phyloP scores from a whole-genome alignment of 2,113 vertebrate species.

The Actenoides lindsayi region DNA sequence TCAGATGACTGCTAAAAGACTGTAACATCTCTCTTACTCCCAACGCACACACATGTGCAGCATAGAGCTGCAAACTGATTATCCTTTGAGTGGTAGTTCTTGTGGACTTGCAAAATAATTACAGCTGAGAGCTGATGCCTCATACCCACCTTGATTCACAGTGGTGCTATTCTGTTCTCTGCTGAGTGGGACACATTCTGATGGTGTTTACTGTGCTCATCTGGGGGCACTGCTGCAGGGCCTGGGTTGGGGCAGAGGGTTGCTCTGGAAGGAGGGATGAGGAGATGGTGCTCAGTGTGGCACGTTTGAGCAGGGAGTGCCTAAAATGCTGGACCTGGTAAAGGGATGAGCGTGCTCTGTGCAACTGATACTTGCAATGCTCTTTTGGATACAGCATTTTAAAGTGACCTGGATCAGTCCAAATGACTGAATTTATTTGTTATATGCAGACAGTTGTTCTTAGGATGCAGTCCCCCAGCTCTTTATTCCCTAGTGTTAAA shows the following conservation, averaged over 20 bases:
- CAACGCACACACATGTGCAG: fast-evolving
- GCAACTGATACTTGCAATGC: background rate
- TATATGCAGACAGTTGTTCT: background rate
- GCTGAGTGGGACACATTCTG: background rate
- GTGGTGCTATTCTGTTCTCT: background rate
- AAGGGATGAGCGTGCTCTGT: background rate
- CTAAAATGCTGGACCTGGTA: background rate
- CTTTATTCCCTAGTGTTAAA: background rate
- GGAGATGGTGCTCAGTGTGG: background rate
- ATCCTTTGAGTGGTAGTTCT: background rate
- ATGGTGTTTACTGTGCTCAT: background rate
- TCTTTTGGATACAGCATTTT: background rate
- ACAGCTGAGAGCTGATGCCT: background rate
- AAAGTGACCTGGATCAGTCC: background rate
- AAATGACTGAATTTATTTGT: background rate
- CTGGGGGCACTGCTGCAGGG: background rate
- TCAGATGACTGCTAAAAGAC: background rate
- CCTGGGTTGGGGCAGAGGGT: background rate
- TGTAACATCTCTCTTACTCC: background rate
- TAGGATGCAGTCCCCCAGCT: background rate
- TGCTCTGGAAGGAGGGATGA: background rate
- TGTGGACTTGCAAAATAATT: background rate
- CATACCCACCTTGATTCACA: background rate
- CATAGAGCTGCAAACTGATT: background rate
- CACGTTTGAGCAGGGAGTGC: background rate